Evolutionary conservation across 1,140 invertebrate genomes (phyloP), one percentile per base, ranked within the genome.

Genomic region (Mactra quadrangularis): DNA sequence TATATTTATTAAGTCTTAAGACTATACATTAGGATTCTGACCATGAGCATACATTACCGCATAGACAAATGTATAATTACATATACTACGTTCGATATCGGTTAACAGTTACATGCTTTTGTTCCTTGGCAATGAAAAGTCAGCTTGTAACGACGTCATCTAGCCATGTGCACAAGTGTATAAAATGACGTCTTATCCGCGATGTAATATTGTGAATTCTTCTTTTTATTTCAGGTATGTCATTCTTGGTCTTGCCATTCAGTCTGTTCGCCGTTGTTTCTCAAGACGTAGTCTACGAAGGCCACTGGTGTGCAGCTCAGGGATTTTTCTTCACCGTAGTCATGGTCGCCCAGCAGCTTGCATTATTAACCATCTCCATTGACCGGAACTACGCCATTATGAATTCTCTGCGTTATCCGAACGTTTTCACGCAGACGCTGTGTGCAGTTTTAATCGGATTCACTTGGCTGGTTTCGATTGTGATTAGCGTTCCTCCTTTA

Each of bases 361-460:
- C 85, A 2, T 62, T 90, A 1, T 68, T 87, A 29, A 78, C 83
- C 17, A 89, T 90, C 53, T 89, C 89, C 31, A 35, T 90, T 13
- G 89, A 90, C 82, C 72, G 87, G n/a, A 87, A 90, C 76, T 90
- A 88, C 83, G 86, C 87, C 33, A 90, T 90, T 27, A 86, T 87
- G 31, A 87, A 89, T 83, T 88, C 89, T 1, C 78, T 90, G 1
- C 83, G 89, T 45, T 90, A 90, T 79, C 87, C 87, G 47, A 86
- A 87, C 70, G 83, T 90, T 6, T 90, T 90, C 72, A 88, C 89
- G 25, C 86, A 85, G 45, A 82, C 72, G 11, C 84, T 86, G 29
- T 83, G 85, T 57, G 68, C 85, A 60, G 52, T 79, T 13, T n/a
- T 89, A 17, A 86, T 90, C 9, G 82, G 52, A 0, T 19, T 70